phyloP scores from a whole-genome alignment of 2,797 vertebrate species.

The Octomys mimax region DNA sequence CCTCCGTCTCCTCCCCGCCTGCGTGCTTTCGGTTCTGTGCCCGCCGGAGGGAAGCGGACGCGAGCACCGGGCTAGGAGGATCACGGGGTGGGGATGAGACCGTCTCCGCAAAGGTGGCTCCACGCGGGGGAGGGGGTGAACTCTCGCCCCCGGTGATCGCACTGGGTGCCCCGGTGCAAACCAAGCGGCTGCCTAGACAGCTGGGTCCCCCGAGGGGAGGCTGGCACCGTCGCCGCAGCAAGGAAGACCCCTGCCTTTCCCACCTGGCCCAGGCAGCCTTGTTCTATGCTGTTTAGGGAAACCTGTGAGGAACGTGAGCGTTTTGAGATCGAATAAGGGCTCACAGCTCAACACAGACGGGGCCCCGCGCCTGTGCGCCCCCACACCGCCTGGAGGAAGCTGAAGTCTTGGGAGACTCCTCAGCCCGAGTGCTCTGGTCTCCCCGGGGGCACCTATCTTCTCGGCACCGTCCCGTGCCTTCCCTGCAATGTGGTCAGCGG shows the following conservation, averaged over 20 bases:
- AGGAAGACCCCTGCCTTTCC: background rate
- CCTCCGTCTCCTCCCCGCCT: slow-evolving; percentile 32
- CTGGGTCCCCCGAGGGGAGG: background rate
- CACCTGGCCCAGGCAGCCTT: too few species aligned
- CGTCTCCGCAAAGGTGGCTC: background rate
- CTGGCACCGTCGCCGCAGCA: background rate
- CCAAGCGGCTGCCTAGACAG: background rate
- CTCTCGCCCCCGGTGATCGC: background rate
- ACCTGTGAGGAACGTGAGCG: background rate
- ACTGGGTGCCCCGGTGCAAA: background rate
- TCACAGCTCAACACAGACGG: background rate
- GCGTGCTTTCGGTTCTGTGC: slow-evolving; percentile 77
- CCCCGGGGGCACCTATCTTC: background rate
- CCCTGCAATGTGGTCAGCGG: accelerated
- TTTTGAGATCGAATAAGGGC: background rate
- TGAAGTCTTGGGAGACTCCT: background rate
- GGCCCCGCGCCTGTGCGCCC: background rate
- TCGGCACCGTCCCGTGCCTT: background rate
- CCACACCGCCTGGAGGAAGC: background rate
- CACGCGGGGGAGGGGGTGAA: too few species aligned
- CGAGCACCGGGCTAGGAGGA: accelerated
- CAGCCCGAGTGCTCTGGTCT: background rate
- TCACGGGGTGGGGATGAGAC: background rate
- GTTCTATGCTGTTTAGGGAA: background rate
- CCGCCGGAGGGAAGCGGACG: background rate